Evolutionary conservation across 2,797 vertebrate species (phyloP), one percentile per base, ranked within the genome.

Genomic region (Propithecus deckenii): DNA sequence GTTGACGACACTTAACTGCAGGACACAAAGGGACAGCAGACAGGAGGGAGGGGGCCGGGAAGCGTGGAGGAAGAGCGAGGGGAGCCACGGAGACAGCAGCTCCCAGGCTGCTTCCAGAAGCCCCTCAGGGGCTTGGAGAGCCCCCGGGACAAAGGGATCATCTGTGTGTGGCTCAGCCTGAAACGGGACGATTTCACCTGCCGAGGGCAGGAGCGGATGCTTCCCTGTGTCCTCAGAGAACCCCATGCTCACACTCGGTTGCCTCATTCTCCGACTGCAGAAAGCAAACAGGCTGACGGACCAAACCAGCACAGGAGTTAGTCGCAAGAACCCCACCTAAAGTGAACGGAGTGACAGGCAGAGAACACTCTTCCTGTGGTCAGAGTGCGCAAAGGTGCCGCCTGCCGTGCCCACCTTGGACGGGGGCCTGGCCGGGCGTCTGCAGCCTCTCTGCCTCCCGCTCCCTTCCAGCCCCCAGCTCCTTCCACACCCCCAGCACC

Each of bases 281-380:
- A 48, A 32, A 72, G 63, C 57, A 22, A 76, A 69, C 22, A 8
- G 2, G 1, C 13, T 3, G 0, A 13, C 2, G 35, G 4, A 13
- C 32, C 5, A 30, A 55, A 35, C 22, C 35, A 12, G 50, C 1
- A 0, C 0, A 0, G 23, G 43, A 17, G 7, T 2, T 1, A 22
- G 71, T 30, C 1, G 0, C 0, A 1, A n/a, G 30, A 52, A 20
- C 20, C 55, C 25, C 8, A 0, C 5, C 67, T 15, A 13, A 18
- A 28, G 38, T 23, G 13, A 5, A 20, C 4, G 2, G 28, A 22
- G 63, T 13, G 67, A 5, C 46, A 0, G 38, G 28, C 32, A 9
- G 13, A 1, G 32, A 28, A 23, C 20, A 3, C 9, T 7, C 61
- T 61, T 18, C n/a, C 81, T 20, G 0, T 0, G 1, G 4, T 22